Evolutionary conservation across 2,888 invertebrate species (phyloP), one percentile per base, ranked within the genome.

Genomic region (Steinernema hermaphroditum): DNA sequence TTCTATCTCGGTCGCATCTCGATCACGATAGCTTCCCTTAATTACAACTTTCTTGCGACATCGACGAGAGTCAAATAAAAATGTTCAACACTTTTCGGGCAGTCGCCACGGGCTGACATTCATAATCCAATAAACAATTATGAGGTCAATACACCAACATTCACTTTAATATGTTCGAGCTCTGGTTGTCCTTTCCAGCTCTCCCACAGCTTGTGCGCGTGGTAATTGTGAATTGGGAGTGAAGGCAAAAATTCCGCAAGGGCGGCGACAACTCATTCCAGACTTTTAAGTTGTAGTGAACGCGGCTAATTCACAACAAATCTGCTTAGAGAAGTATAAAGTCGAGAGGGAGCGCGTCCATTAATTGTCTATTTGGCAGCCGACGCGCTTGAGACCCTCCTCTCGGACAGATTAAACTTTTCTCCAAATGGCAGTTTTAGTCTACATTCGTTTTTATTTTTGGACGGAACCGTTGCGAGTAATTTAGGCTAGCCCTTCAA

Each of bases 321-420:
- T 62, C 34, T n/a, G 22, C 16, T 46, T 46, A 19, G n/a, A 4
- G 46, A 46, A 46, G 62, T 62, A 62, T 62, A 29, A 62, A 62
- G 12, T 12, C 29, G 62, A 29, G 62, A 16, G 62, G 32, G 6
- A 37, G 22, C 29, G 62, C 34, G 32, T 24, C 62, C 29, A 62
- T 62, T 62, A 62, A 62, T 62, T 62, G 62, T 62, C 62, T 62
- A 29, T 62, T 62, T 62, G 62, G 62, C 62, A 34, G 29, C 9
- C 62, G 62, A 62, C 19, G 62, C 54, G 1, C 37, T 34, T 19
- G 62, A n/a, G 29, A 9, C 62, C 32, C 62, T 32, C 34, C 62
- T 9, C 12, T 29, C 62, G 62, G 19, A 27, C 62, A 62, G 62
- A 62, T 62, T 62, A 32, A 32, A 62, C 32, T 62, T 62, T 62